phyloP scores from a whole-genome alignment of 2,888 invertebrate species.

The Cantharis rustica region DNA sequence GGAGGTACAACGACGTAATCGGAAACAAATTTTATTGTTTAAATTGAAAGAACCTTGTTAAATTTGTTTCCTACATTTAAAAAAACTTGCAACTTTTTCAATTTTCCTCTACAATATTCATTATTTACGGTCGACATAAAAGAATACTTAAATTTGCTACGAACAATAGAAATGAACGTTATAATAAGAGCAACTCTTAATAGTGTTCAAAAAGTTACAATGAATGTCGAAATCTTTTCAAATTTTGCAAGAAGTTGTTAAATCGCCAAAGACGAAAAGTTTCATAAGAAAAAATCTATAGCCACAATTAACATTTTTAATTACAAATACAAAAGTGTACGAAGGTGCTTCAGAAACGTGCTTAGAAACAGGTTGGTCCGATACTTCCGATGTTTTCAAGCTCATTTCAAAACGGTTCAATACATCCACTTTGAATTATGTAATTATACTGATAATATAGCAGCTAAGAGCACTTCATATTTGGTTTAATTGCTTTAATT shows the following conservation, averaged over 20 bases:
- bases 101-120: not conserved
- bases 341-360: not conserved
- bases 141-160: conserved; percentile 15
- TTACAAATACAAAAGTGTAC: not conserved
- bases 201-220: not conserved
- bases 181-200: not conserved
- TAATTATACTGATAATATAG: no score
- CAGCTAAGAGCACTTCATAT: no score
- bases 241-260: not conserved
- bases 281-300: not conserved
- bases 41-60: not conserved
- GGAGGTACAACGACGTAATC: not conserved
- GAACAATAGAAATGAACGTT: conserved; percentile 6
- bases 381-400: no score
- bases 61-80: not conserved
- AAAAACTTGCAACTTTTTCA: not conserved
- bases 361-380: no score
- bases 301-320: not conserved
- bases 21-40: not conserved
- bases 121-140: conserved; percentile 8
- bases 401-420: no score
- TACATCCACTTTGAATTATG: no score
- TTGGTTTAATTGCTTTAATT: no score
- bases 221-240: not conserved
- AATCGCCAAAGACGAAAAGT: not conserved